phyloP scores from a whole-genome alignment of 2,888 invertebrate genomes.

The Tinea trinotella region DNA sequence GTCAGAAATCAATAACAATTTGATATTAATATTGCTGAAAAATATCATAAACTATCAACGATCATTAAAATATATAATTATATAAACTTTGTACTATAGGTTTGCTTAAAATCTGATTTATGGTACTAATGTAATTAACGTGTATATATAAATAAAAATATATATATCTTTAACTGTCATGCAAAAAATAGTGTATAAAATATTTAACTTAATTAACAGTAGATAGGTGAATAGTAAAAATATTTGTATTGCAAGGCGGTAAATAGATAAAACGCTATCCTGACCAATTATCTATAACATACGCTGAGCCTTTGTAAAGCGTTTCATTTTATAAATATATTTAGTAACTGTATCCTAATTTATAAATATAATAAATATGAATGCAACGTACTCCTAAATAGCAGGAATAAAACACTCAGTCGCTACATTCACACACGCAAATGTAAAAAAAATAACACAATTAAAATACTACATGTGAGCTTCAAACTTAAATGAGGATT shows the following conservation, averaged over 20 bases:
- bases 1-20: constrained; percentile 19
- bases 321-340: constrained; percentile 52
- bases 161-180: constrained; percentile 13
- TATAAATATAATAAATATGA: constrained; percentile 69
- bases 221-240: constrained; percentile 12
- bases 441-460: constrained; percentile 32
- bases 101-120: neutral
- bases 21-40: constrained; percentile 10
- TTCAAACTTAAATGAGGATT: constrained; percentile 55
- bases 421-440: constrained; percentile 67
- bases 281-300: constrained; percentile 40
- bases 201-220: constrained; percentile 9
- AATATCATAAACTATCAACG: constrained; percentile 3
- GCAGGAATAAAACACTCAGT: constrained; percentile 70
- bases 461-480: constrained; percentile 48
- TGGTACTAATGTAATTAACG: neutral
- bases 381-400: constrained; percentile 72
- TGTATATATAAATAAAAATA: constrained; percentile 17
- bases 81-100: constrained; percentile 11
- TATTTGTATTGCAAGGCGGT: neutral
- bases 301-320: constrained; percentile 64
- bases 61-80: constrained; percentile 1
- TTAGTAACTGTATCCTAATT: constrained; percentile 57
- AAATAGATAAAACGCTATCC: constrained; percentile 56
- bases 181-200: constrained; percentile 13